phyloP scores from a whole-genome alignment of 2,113 vertebrate species.

The Epinephelus fuscoguttatus region DNA sequence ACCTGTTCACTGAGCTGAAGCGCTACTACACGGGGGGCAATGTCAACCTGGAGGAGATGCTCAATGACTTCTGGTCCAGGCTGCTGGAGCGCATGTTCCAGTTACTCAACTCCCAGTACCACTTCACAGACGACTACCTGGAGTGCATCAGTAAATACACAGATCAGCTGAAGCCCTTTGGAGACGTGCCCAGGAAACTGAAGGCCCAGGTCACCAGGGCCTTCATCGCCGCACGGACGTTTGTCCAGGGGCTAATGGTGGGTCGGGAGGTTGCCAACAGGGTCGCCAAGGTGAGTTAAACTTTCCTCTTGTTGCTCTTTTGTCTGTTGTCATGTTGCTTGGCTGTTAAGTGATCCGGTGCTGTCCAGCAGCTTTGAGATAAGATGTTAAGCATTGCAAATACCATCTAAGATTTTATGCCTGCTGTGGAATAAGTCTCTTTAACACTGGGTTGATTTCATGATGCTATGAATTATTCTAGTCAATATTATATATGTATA shows the following conservation, averaged over 20 bases:
- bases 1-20: conserved; percentile 95
- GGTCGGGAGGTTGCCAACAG: conserved; percentile 96
- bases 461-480: background rate
- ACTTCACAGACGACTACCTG: conserved; percentile 96
- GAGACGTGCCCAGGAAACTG: conserved; percentile 93
- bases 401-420: background rate
- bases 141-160: conserved; percentile 97
- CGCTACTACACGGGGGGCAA: conserved; percentile 97
- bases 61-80: conserved; percentile 96
- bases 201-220: conserved; percentile 95
- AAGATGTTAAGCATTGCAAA: background rate
- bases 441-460: background rate
- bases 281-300: conserved; percentile 93
- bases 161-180: conserved; percentile 95
- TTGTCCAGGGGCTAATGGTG: conserved; percentile 97
- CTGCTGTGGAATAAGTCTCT: background rate
- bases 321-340: background rate
- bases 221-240: conserved; percentile 95
- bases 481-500: background rate
- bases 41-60: conserved; percentile 96
- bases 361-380: background rate
- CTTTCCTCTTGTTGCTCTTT: background rate
- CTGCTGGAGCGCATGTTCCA: conserved; percentile 97
- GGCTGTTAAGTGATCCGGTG: background rate
- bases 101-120: conserved; percentile 96